A percentile compares a stretch with the other conserved stretches of the same genome.
These are phyloP conservation scores for Dinothrombium tinctorium DNA, from an alignment of 1,140 invertebrate genomes.

Conservation along the genomic window DNA sequence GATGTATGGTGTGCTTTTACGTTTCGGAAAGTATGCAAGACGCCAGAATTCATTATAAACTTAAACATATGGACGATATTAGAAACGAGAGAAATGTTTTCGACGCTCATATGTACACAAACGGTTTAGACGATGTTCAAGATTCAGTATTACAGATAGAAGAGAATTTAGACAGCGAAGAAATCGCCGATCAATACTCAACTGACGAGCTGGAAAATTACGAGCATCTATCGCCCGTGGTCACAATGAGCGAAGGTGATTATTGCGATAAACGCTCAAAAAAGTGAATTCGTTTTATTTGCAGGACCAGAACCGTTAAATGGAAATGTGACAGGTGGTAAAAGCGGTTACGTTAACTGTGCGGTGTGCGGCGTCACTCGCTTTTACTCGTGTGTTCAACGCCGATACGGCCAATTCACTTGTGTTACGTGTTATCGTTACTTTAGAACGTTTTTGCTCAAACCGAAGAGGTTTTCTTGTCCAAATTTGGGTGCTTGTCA, in stretches of 20 bases:
- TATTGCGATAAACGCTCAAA: too few relatives aligned
- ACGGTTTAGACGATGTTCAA: too few relatives aligned
- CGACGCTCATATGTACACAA: too few relatives aligned
- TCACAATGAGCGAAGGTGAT: too few relatives aligned
- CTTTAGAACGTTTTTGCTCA: slow-evolving; percentile 5
- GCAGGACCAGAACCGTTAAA: too few relatives aligned
- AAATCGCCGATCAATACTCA: too few relatives aligned
- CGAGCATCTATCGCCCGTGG: too few relatives aligned
- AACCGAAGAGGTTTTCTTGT: slow-evolving; percentile 6
- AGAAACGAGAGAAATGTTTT: too few relatives aligned
- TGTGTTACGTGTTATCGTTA: slow-evolving; percentile 10
- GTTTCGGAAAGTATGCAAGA: slow-evolving; percentile 4
- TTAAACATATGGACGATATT: slow-evolving; percentile 9
- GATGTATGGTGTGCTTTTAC: slow-evolving; percentile 9
- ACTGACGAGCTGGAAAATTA: too few relatives aligned
- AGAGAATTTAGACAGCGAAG: too few relatives aligned
- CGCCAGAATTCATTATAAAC: slow-evolving; percentile 6
- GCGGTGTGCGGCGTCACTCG: slow-evolving; percentile 8
- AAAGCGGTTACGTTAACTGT: slow-evolving; percentile 7
- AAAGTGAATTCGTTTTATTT: too few relatives aligned
- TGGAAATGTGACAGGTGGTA: not conserved
- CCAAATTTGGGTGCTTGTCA: not conserved
- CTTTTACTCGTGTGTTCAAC: slow-evolving; percentile 9
- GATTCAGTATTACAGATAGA: too few relatives aligned
- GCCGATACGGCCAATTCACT: slow-evolving; percentile 9